phyloP scores from a whole-genome alignment of 37 sponge, comb jelly and placozoan species.

The Halichondria panicea region DNA sequence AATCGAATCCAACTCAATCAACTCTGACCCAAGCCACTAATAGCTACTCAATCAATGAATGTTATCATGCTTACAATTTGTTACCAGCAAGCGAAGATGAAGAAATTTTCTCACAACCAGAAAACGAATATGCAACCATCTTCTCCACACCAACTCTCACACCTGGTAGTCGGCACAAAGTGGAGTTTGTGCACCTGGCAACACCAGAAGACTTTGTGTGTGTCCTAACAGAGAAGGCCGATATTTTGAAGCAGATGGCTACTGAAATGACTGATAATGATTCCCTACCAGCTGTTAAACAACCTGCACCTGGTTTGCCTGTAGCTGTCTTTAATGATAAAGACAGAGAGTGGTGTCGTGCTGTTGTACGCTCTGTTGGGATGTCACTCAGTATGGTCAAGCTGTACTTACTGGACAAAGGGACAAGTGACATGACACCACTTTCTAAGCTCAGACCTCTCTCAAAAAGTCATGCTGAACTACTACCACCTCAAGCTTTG shows the following conservation, averaged over 20 bases:
- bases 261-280: not conserved
- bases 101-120: too few relatives aligned
- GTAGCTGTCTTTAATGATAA: conserved; percentile 18
- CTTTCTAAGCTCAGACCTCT: conserved; percentile 22
- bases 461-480: not conserved
- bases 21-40: too few relatives aligned
- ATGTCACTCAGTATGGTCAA: not conserved
- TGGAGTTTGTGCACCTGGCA: not conserved
- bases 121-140: not conserved
- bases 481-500: conserved; percentile 22
- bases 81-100: too few relatives aligned
- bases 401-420: conserved; percentile 57
- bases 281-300: not conserved
- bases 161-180: not conserved
- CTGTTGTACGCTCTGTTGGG: not conserved
- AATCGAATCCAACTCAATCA: too few relatives aligned
- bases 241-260: not conserved
- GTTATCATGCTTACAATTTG: too few relatives aligned
- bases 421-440: conserved; percentile 38
- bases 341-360: conserved; percentile 34
- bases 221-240: not conserved
- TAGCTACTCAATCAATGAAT: too few relatives aligned
- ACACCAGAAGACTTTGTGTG: conserved; percentile 36
- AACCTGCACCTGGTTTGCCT: conserved; percentile 9
- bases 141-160: not conserved